Base-by-base conservation (phyloP, 2,113 vertebrate genomes). In the Oenanthe oenanthe region DNA sequence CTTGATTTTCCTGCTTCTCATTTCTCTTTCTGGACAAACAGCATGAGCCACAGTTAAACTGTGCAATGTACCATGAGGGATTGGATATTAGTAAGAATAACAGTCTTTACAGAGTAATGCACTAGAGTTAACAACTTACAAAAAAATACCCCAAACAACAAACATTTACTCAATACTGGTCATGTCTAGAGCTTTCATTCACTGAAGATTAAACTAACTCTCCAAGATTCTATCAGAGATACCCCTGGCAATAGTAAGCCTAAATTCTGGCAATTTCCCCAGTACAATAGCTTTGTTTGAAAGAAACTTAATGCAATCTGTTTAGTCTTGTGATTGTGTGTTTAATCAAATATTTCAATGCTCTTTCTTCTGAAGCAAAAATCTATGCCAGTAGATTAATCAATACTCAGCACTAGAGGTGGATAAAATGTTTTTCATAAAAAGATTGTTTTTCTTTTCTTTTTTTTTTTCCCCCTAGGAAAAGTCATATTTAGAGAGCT, bases 271-370 rank as follows among this genome's bases (percentile, higher is more conserved):
- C 75, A 67, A 32, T 89, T 93, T 85, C 66, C 68, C 57, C 76
- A 61, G 61, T 68, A 74, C 28, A 72, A 54, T 71, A 40, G 58
- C 74, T 90, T 75, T 77, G 13, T 73, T 90, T 74, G 42, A 40
- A 76, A 80, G 63, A 73, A 83, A 1, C 2, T 29, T 70, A 79
- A 84, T 53, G 47, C 28, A 84, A 88, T 88, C 54, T 80, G 28
- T 51, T 86, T 54, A 9, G 1, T 9, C 81, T 77, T 47, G 10
- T 93, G 79, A 76, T 31, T 28, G 9, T 68, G 32, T 53, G 12
- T 54, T 95, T 91, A 93, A 97, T 95, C 83, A 97, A 97, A 93
- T 92, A 95, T 96, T 97, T 96, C 93, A 96, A 76, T 32, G 24
- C 76, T 94, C 76, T 85, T 94, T 95, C 92, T 95, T 96, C 85